phyloP scores from a whole-genome alignment of 2,797 vertebrate species.

The Falco naumanni region DNA sequence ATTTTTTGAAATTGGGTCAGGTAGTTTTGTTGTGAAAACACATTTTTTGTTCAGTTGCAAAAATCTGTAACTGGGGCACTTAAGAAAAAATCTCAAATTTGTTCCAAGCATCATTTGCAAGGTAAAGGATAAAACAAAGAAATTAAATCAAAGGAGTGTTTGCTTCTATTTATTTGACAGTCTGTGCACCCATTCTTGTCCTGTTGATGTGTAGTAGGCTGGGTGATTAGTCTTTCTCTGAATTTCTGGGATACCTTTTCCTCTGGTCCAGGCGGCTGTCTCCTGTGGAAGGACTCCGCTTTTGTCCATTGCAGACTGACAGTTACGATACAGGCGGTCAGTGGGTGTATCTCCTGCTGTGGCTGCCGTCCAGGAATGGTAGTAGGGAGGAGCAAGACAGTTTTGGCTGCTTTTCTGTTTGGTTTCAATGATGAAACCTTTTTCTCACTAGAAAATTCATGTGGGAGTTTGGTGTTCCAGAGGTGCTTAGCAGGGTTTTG shows the following conservation, averaged over 20 bases:
- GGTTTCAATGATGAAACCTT: not conserved
- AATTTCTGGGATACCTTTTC: not conserved
- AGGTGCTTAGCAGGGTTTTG: rapidly evolving
- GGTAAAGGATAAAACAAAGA: not conserved
- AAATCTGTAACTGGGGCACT: not conserved
- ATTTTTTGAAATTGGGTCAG: conserved; percentile 18
- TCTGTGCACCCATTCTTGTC: not conserved
- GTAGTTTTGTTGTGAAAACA: not conserved
- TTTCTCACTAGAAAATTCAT: not conserved
- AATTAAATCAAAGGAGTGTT: not conserved
- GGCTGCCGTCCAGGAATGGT: not conserved
- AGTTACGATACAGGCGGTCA: not conserved
- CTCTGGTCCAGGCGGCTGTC: not conserved
- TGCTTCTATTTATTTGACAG: not conserved
- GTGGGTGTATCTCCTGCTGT: not conserved
- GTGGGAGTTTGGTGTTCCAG: not conserved
- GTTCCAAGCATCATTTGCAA: not conserved
- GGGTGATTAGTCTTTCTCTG: not conserved
- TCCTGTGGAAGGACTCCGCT: not conserved
- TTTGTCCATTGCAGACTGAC: not conserved
- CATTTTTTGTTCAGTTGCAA: not conserved
- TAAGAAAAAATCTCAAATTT: not conserved
- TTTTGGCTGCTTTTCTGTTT: not conserved
- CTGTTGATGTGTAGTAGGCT: not conserved
- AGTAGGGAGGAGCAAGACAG: not conserved